Evolutionary conservation across 2,888 invertebrate genomes (phyloP), one percentile per base, ranked within the genome.

Genomic region (Xanthostigma xanthostigma): DNA sequence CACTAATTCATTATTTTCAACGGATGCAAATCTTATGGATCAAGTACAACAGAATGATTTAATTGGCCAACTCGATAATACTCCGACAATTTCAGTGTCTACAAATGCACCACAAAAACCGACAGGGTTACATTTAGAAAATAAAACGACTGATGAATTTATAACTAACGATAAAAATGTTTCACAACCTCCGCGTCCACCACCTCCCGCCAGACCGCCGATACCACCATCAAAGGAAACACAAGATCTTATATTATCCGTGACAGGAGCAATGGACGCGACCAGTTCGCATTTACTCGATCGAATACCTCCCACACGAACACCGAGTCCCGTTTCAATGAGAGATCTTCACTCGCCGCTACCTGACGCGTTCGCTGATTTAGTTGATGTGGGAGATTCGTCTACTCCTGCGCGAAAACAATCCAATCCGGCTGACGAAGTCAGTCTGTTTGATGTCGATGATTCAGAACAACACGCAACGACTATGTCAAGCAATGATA

Each of bases 181-280:
- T 56, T 11, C 62, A 38, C 56, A 62, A 48, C 65, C 64, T 8
- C 68, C 67, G 10, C 61, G 60, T 11, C 61, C 64, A 12, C 69
- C 71, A 33, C 74, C 73, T 8, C 69, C 72, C 36, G 69, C 73
- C 11, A 74, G 75, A 38, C 69, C 74, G 1, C 62, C 73, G 3
- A 76, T 79, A 12, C 79, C 81, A 5, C 75, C 84, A 17, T 79
- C 84, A 0, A 77, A 81, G 53, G 85, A 87, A 64, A 91, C 91
- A 0, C 87, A 90, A 68, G 87, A 89, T 60, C 70, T 92, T 17
- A 81, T 91, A 44, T 74, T 84, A 55, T 86, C 85, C 36, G 90
- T 91, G 1, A 89, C 91, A 37, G 90, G 87, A 2, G 88, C 87
- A 49, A 79, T 91, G 80, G 89, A 92, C 60, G 86, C 87, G 45